Evolutionary conservation across 2,888 invertebrate species (phyloP).

Genomic region (Eurytoma adleriae): DNA sequence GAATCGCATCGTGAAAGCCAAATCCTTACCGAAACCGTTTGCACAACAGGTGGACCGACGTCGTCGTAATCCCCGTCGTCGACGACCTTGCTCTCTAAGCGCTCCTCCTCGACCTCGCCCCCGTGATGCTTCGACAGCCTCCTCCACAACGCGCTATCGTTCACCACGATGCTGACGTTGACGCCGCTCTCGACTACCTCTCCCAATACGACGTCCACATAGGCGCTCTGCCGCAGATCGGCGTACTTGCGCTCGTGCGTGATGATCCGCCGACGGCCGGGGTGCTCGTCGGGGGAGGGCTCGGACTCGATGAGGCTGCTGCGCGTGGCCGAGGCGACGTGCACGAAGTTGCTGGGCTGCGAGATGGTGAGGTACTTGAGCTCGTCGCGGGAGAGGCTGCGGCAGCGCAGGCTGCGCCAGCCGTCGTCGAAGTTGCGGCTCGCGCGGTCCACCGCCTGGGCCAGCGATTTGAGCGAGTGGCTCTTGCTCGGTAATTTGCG

Average conservation of each 20-base stretch:
- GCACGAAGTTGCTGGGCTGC: constrained; percentile 70
- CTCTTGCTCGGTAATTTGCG: constrained; percentile 57
- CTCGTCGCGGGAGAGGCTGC: constrained; percentile 62
- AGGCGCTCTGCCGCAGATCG: constrained; percentile 50
- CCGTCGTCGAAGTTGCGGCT: constrained; percentile 7
- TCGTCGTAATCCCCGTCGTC: constrained; percentile 62
- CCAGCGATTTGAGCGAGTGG: constrained; percentile 52
- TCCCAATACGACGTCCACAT: constrained; percentile 4
- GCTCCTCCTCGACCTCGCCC: constrained; percentile 7
- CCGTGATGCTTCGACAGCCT: neutral
- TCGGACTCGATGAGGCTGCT: constrained; percentile 25
- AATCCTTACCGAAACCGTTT: constrained; percentile 23
- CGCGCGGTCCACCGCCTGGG: constrained; percentile 31
- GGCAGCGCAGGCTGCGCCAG: constrained; percentile 40
- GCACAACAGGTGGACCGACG: constrained; percentile 57
- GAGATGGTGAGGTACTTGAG: constrained; percentile 66
- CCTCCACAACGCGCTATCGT: constrained; percentile 68
- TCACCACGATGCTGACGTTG: constrained; percentile 7
- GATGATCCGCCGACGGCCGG: constrained; percentile 54
- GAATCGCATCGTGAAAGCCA: neutral
- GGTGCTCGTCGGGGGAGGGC: constrained; percentile 53
- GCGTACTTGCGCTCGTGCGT: constrained; percentile 68
- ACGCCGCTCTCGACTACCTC: constrained; percentile 3
- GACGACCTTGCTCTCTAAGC: neutral
- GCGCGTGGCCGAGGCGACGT: constrained; percentile 70